A percentile compares a stretch with the other conserved stretches of the same genome.
phyloP scores from a whole-genome alignment of 2,797 vertebrate species.

The Glyptemys insculpta region DNA sequence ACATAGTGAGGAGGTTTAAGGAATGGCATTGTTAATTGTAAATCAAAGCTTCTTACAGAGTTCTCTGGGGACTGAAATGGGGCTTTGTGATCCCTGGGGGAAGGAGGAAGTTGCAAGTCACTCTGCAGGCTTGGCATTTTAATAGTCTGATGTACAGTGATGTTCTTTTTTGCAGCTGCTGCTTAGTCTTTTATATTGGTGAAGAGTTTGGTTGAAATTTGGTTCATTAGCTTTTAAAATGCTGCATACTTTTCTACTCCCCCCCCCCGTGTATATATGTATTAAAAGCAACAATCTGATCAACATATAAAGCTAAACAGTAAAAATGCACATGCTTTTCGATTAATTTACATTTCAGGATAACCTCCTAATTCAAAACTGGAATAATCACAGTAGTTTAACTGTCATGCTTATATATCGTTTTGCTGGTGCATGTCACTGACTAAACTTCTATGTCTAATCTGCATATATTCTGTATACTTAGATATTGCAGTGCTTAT shows the following conservation, averaged over 20 bases:
- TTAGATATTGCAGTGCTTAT: not conserved
- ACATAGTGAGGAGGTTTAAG: constrained; percentile 74
- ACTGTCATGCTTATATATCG: not conserved
- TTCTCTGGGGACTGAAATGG: constrained; percentile 76
- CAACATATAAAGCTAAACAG: constrained; percentile 21
- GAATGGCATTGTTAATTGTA: constrained; percentile 78
- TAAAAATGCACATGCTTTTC: constrained; percentile 9
- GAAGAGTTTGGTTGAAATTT: constrained; percentile 75
- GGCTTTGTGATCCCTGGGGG: constrained; percentile 79
- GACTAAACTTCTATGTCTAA: not conserved
- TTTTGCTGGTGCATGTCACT: not conserved
- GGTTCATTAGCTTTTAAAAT: constrained; percentile 59
- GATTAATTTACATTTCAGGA: constrained; percentile 12
- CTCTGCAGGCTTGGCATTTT: constrained; percentile 79
- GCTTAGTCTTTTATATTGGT: constrained; percentile 79
- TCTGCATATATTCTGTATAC: not conserved
- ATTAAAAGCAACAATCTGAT: constrained; percentile 33
- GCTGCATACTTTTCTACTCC: constrained; percentile 31
- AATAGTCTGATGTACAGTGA: constrained; percentile 82
- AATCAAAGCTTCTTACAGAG: constrained; percentile 78
- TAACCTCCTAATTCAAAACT: not conserved
- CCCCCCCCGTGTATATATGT: not conserved
- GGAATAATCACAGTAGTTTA: not conserved
- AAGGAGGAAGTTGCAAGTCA: constrained; percentile 85
- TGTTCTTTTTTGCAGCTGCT: constrained; percentile 92